Evolutionary conservation across 2,888 invertebrate genomes (phyloP).

Genomic region (Papilio demoleus): DNA sequence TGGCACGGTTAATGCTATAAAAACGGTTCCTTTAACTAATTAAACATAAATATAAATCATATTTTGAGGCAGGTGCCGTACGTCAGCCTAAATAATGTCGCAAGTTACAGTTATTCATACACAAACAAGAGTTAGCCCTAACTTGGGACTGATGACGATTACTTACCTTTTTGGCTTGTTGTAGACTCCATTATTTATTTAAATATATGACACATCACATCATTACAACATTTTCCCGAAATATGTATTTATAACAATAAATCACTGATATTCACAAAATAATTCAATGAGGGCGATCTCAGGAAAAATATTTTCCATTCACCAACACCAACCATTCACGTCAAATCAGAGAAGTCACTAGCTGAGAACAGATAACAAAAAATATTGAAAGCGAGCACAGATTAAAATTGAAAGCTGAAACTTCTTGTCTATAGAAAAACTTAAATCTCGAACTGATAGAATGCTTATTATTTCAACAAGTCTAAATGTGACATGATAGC

Average conservation of each 20-base stretch:
- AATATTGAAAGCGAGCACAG: not conserved
- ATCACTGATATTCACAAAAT: constrained; percentile 46
- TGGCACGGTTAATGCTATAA: not conserved
- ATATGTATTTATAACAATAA: constrained; percentile 27
- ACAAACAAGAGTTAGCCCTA: constrained; percentile 70
- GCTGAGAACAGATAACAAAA: constrained; percentile 26
- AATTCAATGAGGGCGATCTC: constrained; percentile 60
- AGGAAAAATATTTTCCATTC: constrained; percentile 51
- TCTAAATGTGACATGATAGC: no score
- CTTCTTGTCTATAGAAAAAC: not conserved
- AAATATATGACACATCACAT: constrained; percentile 67
- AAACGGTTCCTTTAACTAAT: not conserved
- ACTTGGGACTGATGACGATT: constrained; percentile 51
- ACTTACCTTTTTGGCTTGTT: constrained; percentile 78
- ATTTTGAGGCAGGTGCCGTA: constrained; percentile 54
- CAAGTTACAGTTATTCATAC: constrained; percentile 77
- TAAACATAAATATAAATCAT: constrained; percentile 43
- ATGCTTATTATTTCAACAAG: no score
- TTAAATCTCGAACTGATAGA: no score
- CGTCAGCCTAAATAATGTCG: constrained; percentile 67
- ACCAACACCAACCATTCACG: constrained; percentile 38
- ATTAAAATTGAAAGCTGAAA: not conserved
- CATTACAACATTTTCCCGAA: constrained; percentile 59
- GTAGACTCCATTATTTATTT: constrained; percentile 75
- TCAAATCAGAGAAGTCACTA: constrained; percentile 44